phyloP scores from a whole-genome alignment of 2,113 vertebrate genomes.

The Oryctolagus cuniculus region DNA sequence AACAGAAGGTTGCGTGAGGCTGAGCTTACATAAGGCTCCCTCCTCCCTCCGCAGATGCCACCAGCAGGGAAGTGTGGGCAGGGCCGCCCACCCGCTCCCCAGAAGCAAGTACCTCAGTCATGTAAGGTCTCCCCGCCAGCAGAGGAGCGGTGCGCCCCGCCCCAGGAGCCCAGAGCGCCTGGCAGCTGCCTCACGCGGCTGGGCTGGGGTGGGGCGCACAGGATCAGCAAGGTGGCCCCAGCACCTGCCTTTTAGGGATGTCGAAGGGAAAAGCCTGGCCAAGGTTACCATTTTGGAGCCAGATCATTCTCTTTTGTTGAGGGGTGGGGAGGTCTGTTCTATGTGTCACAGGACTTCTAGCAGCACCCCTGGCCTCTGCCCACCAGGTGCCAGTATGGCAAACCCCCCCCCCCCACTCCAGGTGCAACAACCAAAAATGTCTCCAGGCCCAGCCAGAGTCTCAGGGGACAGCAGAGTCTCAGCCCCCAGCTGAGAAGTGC shows the following conservation, averaged over 20 bases:
- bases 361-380: neutral
- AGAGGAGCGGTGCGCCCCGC: neutral
- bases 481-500: neutral
- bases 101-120: slow-evolving; percentile 66
- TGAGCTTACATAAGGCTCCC: slow-evolving; percentile 77
- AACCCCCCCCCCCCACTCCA: neutral
- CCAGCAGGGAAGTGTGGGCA: slow-evolving; percentile 71
- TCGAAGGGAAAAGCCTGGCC: neutral
- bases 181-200: neutral
- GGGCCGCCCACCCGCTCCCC: slow-evolving; percentile 70
- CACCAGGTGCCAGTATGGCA: neutral
- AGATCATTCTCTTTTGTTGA: neutral
- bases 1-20: slow-evolving; percentile 77
- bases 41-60: slow-evolving; percentile 50
- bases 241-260: neutral
- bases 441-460: neutral
- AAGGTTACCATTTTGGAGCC: neutral
- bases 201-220: accelerated
- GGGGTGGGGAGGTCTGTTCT: neutral
- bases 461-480: neutral
- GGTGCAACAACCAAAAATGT: neutral
- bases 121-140: slow-evolving; percentile 40
- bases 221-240: neutral
- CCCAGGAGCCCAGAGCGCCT: neutral
- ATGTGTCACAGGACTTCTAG: neutral